These are phyloP conservation scores for Falco naumanni DNA, from an alignment of 2,797 vertebrate genomes.

Conservation along the genomic window DNA sequence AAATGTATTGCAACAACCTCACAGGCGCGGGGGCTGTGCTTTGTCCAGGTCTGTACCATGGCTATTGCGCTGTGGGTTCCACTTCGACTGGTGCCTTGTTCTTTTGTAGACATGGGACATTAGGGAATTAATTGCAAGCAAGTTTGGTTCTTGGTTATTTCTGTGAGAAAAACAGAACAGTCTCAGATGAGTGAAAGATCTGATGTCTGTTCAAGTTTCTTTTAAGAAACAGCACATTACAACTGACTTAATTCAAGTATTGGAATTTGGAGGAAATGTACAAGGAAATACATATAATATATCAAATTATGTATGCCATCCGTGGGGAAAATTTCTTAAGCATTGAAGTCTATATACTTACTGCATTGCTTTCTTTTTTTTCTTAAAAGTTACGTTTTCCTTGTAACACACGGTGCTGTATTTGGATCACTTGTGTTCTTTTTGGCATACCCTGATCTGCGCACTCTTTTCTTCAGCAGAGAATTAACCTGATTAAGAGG, in stretches of 20 bases:
- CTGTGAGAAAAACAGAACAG: neutral
- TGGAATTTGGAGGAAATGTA: slow-evolving; percentile 27
- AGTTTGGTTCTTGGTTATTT: neutral
- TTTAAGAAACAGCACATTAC: neutral
- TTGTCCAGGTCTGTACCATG: neutral
- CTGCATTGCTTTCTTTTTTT: neutral
- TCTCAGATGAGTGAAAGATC: neutral
- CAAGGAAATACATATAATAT: neutral
- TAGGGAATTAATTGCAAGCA: neutral
- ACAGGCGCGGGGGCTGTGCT: rapidly evolving
- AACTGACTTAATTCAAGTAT: neutral
- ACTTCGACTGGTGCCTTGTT: rapidly evolving
- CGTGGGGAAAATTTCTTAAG: neutral
- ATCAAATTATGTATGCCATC: neutral
- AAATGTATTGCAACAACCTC: neutral
- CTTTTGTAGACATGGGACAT: neutral
- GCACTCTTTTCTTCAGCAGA: neutral
- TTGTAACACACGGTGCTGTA: neutral
- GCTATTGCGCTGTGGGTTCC: rapidly evolving
- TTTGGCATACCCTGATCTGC: neutral
- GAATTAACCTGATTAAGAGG: neutral
- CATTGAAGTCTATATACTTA: neutral
- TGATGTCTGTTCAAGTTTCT: neutral
- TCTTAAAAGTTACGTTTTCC: neutral
- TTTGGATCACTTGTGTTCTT: neutral